These are phyloP conservation scores for Teleopsis dalmanni DNA, from an alignment of 1,140 invertebrate genomes.

Conservation along the genomic window DNA sequence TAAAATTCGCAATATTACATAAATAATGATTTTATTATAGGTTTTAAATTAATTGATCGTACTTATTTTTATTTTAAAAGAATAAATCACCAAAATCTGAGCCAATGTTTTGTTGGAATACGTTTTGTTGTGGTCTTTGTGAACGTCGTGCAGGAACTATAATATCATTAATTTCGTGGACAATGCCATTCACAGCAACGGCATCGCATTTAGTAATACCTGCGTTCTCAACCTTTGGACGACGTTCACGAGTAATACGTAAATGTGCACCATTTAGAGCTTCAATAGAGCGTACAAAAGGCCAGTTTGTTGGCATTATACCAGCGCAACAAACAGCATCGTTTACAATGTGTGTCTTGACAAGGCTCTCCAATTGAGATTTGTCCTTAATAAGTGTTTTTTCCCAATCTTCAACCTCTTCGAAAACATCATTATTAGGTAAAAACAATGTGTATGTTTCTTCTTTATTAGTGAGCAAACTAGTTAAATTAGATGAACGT, in stretches of 20 bases:
- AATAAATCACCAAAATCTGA: slow-evolving; percentile 39
- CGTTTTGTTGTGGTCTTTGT: slow-evolving; percentile 13
- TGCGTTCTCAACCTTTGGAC: slow-evolving; percentile 50
- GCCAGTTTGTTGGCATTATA: slow-evolving; percentile 49
- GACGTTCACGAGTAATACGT: slow-evolving; percentile 46
- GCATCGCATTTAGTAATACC: slow-evolving; percentile 52
- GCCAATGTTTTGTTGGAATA: neutral
- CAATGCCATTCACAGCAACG: slow-evolving; percentile 52
- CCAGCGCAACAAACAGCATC: slow-evolving; percentile 57
- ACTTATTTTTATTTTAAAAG: slow-evolving; percentile 10
- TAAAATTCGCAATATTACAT: neutral
- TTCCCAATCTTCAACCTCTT: slow-evolving; percentile 42
- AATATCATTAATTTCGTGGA: slow-evolving; percentile 53
- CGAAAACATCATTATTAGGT: slow-evolving; percentile 59
- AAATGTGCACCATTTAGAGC: slow-evolving; percentile 44
- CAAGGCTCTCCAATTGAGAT: slow-evolving; percentile 24
- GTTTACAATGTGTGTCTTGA: slow-evolving; percentile 40
- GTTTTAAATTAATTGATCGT: too few relatives aligned
- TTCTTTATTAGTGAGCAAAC: slow-evolving; percentile 27
- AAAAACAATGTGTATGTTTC: slow-evolving; percentile 51
- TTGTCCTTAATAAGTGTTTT: slow-evolving; percentile 17
- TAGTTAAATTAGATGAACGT: slow-evolving; percentile 35
- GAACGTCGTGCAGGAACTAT: slow-evolving; percentile 22
- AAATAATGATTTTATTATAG: neutral
- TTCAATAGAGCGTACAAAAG: slow-evolving; percentile 48